phyloP scores from a whole-genome alignment of 1,140 invertebrate species.

The Drosophila athabasca region DNA sequence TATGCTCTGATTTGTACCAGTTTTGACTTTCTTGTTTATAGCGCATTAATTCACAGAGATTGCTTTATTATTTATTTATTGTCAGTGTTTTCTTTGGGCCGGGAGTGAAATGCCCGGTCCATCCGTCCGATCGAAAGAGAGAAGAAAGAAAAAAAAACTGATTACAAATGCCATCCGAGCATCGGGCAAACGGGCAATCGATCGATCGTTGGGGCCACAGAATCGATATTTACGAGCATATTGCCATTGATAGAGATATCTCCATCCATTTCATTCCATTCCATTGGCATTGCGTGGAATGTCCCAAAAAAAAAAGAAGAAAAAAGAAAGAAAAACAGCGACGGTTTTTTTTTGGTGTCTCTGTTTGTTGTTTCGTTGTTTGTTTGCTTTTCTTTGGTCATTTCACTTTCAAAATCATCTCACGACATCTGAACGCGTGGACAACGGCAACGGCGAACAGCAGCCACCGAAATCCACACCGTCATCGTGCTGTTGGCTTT shows the following conservation, averaged over 20 bases:
- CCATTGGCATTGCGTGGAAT: slow-evolving; percentile 31
- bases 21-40: slow-evolving; percentile 83
- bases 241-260: slow-evolving; percentile 46
- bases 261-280: neutral
- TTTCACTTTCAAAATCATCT: slow-evolving; percentile 79
- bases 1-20: slow-evolving; percentile 84
- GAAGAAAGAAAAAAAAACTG: slow-evolving; percentile 25
- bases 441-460: slow-evolving; percentile 49
- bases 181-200: slow-evolving; percentile 18
- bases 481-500: slow-evolving; percentile 61
- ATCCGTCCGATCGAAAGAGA: neutral
- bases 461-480: slow-evolving; percentile 49
- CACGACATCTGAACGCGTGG: slow-evolving; percentile 65
- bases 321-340: slow-evolving; percentile 24
- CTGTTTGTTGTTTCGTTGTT: slow-evolving; percentile 37
- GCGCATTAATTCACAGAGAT: slow-evolving; percentile 78
- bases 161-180: slow-evolving; percentile 43
- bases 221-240: slow-evolving; percentile 22
- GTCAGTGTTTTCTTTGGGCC: slow-evolving; percentile 62
- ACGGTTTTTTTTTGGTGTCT: slow-evolving; percentile 10
- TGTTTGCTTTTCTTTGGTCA: slow-evolving; percentile 65
- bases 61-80: slow-evolving; percentile 81
- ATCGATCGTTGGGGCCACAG: slow-evolving; percentile 6
- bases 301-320: slow-evolving; percentile 30
- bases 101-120: slow-evolving; percentile 38